phyloP scores from a whole-genome alignment of 1,140 invertebrate species.

The Pemphigus obesinymphae region DNA sequence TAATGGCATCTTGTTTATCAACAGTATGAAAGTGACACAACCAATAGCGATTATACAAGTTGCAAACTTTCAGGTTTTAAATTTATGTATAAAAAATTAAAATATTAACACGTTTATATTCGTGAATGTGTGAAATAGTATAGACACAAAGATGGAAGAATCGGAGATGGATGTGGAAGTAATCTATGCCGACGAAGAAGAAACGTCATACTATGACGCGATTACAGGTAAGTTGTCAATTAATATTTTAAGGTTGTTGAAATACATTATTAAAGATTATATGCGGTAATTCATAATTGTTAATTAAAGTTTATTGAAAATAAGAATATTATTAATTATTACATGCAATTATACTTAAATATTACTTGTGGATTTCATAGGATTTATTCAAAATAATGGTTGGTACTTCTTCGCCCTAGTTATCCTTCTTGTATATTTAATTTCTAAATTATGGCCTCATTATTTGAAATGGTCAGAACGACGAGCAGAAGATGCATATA shows the following conservation, averaged over 20 bases:
- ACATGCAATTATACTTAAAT: neutral
- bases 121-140: neutral
- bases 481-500: constrained; percentile 10
- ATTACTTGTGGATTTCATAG: neutral
- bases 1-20: neutral
- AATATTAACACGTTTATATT: neutral
- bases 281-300: too few species aligned
- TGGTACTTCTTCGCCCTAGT: neutral
- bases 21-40: neutral
- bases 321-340: neutral
- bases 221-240: neutral
- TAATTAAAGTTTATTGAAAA: too few species aligned
- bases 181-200: neutral
- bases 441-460: neutral
- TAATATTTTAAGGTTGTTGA: neutral
- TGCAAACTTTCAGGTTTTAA: neutral
- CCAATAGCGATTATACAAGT: neutral
- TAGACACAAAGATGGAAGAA: neutral
- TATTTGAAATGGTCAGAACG: constrained; percentile 4
- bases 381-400: constrained; percentile 8
- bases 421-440: neutral
- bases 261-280: neutral
- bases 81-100: neutral
- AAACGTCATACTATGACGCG: neutral
- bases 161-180: neutral